phyloP scores from a whole-genome alignment of 2,888 invertebrate species.

The Papilio demoleus region DNA sequence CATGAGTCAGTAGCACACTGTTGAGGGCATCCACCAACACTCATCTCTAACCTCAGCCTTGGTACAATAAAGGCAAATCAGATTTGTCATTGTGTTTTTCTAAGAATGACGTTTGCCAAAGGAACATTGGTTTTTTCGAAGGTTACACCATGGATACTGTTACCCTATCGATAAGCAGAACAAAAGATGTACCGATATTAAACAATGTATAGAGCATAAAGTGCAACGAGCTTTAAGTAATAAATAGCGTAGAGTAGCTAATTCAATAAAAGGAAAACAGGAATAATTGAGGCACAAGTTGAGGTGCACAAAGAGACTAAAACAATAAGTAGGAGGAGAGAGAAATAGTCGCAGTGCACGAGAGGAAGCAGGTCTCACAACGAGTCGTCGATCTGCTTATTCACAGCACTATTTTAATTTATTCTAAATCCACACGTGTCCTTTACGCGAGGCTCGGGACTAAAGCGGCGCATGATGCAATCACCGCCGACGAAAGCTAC shows the following conservation, averaged over 20 bases:
- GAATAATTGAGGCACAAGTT: slow-evolving; percentile 48
- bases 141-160: not conserved
- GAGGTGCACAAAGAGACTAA: slow-evolving; percentile 53
- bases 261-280: slow-evolving; percentile 47
- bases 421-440: slow-evolving; percentile 67
- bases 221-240: slow-evolving; percentile 11
- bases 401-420: slow-evolving; percentile 75
- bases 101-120: not conserved
- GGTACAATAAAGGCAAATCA: slow-evolving; percentile 14
- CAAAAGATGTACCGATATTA: not conserved
- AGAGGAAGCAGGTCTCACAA: slow-evolving; percentile 45
- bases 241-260: slow-evolving; percentile 39
- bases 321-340: slow-evolving; percentile 45
- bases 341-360: slow-evolving; percentile 41
- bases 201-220: slow-evolving; percentile 6
- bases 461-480: slow-evolving; percentile 58
- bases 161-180: not conserved
- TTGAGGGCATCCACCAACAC: slow-evolving; percentile 1
- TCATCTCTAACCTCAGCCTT: slow-evolving; percentile 12
- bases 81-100: slow-evolving; percentile 6
- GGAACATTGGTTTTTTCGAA: not conserved
- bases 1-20: slow-evolving; percentile 25
- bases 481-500: slow-evolving; percentile 42
- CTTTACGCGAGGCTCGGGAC: slow-evolving; percentile 51
- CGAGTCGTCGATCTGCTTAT: slow-evolving; percentile 60